Percentiles rank a stretch among this genome's conserved stretches.
These are phyloP conservation scores for Apogon hyalosoma DNA, from an alignment of 2,797 vertebrate genomes.

Conservation along the genomic window DNA sequence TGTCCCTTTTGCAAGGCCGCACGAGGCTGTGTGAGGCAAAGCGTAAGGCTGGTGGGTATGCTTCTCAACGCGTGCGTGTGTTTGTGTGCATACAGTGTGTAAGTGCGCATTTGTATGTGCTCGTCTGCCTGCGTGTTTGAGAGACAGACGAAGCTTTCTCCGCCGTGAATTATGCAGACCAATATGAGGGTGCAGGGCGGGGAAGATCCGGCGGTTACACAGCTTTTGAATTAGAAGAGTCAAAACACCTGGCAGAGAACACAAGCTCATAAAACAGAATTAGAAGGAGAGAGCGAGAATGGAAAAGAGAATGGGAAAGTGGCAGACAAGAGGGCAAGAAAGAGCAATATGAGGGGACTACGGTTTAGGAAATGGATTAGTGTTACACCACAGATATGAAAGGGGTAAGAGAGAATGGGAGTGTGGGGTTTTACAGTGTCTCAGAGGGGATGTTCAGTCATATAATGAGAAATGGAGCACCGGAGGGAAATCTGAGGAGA, in stretches of 20 bases:
- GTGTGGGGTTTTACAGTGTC: conserved; percentile 16
- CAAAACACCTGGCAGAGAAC: conserved; percentile 45
- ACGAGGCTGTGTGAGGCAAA: conserved; percentile 62
- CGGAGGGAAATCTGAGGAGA: not conserved
- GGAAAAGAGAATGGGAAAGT: not conserved
- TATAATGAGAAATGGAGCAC: conserved; percentile 13
- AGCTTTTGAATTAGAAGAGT: conserved; percentile 72
- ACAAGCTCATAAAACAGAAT: conserved; percentile 33
- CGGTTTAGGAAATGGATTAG: conserved; percentile 15
- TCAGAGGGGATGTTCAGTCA: conserved; percentile 5
- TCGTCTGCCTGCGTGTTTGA: conserved; percentile 35
- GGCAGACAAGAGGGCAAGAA: conserved; percentile 9
- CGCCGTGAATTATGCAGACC: conserved; percentile 74
- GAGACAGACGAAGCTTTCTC: conserved; percentile 43
- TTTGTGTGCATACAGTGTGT: conserved; percentile 33
- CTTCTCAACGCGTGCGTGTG: conserved; percentile 11
- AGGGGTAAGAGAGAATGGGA: not conserved
- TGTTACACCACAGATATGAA: conserved; percentile 14
- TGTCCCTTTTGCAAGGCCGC: conserved; percentile 71
- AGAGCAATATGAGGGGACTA: conserved; percentile 2
- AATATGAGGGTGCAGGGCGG: conserved; percentile 35
- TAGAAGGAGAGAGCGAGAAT: conserved; percentile 21
- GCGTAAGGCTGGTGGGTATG: conserved; percentile 55
- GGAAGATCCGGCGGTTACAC: conserved; percentile 58
- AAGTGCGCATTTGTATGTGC: conserved; percentile 42